Percentiles rank a stretch among this genome's conserved stretches.
phyloP scores from a whole-genome alignment of 1,140 invertebrate species.

The Phortica variegata region DNA sequence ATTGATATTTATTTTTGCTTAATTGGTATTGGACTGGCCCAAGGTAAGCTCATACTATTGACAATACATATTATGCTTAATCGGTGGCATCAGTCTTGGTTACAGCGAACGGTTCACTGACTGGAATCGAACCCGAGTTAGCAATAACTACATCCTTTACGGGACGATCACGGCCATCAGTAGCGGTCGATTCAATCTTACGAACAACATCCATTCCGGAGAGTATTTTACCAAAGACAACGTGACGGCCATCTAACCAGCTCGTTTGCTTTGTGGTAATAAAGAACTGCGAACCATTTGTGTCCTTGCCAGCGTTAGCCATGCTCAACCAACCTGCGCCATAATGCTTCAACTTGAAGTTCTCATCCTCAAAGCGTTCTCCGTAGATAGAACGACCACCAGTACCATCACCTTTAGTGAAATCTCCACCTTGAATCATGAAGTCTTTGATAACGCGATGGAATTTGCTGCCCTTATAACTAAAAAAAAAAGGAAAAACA shows the following conservation, averaged over 20 bases:
- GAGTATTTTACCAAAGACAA: slow-evolving; percentile 89
- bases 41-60: too few relatives aligned
- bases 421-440: slow-evolving; percentile 95
- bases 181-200: slow-evolving; percentile 77
- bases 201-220: slow-evolving; percentile 72
- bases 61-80: slow-evolving; percentile 50
- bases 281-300: slow-evolving; percentile 98
- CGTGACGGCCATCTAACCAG: slow-evolving; percentile 95
- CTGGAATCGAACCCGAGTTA: slow-evolving; percentile 69
- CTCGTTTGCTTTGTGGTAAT: slow-evolving; percentile 88
- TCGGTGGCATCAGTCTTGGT: slow-evolving; percentile 77
- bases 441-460: slow-evolving; percentile 92
- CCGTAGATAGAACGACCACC: slow-evolving; percentile 93
- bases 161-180: slow-evolving; percentile 76
- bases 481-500: slow-evolving; percentile 11
- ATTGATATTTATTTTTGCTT: slow-evolving; percentile 9
- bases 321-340: slow-evolving; percentile 95
- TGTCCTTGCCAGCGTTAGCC: slow-evolving; percentile 95
- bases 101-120: slow-evolving; percentile 78
- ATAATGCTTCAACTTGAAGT: slow-evolving; percentile 97
- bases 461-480: slow-evolving; percentile 86
- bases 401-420: slow-evolving; percentile 89
- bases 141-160: slow-evolving; percentile 77
- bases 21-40: too few relatives aligned
- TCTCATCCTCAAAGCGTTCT: slow-evolving; percentile 91